Percentiles rank a stretch among this genome's conserved stretches.
Conservation (phyloP, 1,140 invertebrate genomes). For the Parapsyche elsis region DNA sequence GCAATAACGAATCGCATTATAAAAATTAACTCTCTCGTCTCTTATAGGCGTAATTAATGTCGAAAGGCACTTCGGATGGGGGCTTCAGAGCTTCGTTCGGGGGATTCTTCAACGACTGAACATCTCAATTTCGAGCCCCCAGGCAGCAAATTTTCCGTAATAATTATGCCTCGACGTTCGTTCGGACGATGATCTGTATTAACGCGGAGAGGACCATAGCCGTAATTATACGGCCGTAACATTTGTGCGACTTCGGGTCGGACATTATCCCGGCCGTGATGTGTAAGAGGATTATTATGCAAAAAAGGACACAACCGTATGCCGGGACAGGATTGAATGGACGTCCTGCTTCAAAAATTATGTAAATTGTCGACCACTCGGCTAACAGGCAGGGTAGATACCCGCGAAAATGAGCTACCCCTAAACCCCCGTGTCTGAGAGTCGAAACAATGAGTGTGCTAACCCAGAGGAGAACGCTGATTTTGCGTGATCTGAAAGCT, state of each 20-base stretch:
- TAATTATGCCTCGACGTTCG: conserved; percentile 25
- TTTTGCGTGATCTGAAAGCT: conserved; percentile 17
- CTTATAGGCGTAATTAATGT: too few species aligned
- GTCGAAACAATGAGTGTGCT: background rate
- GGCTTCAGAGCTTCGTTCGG: too few species aligned
- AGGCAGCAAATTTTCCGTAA: conserved; percentile 17
- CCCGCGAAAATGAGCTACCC: conserved; percentile 12
- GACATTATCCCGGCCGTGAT: conserved; percentile 34
- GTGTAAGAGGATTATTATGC: conserved; percentile 44
- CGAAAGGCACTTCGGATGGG: too few species aligned
- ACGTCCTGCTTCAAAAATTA: conserved; percentile 34
- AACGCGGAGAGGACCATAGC: background rate
- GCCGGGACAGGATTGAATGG: conserved; percentile 20
- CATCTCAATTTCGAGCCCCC: background rate
- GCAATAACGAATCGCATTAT: too few species aligned
- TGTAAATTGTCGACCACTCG: conserved; percentile 32
- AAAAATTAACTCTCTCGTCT: too few species aligned
- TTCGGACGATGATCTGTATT: conserved; percentile 31
- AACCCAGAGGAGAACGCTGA: background rate
- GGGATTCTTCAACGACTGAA: too few species aligned
- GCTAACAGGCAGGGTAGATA: too few species aligned
- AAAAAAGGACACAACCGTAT: conserved; percentile 28
- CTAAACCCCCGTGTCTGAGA: background rate
- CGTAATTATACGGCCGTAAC: conserved; percentile 40
- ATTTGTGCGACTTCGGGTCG: conserved; percentile 43